Evolutionary conservation across 2,797 vertebrate species (phyloP).

Genomic region (Poecilia velifera): DNA sequence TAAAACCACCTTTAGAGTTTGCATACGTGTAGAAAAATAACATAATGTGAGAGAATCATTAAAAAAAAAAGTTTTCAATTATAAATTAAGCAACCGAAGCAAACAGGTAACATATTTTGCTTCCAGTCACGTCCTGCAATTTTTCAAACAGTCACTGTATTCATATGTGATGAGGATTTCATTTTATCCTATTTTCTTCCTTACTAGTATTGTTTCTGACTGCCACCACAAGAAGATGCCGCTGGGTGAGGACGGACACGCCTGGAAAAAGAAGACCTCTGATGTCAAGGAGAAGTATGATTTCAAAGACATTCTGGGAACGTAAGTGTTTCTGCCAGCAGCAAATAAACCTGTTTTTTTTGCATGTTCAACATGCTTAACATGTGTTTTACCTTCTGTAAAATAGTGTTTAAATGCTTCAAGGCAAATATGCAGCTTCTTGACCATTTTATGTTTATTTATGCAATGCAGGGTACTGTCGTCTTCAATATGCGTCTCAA

Average conservation of each 20-base stretch:
- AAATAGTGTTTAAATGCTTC: not conserved
- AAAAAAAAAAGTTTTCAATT: not conserved
- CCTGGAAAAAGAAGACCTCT: constrained; percentile 84
- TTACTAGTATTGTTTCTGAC: constrained; percentile 75
- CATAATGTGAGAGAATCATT: not conserved
- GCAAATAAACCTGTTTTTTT: constrained; percentile 7
- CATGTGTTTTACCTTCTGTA: constrained; percentile 16
- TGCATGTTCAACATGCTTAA: not conserved
- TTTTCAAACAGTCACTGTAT: not conserved
- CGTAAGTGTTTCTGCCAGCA: constrained; percentile 74
- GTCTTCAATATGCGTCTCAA: constrained; percentile 6
- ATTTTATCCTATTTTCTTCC: constrained; percentile 30
- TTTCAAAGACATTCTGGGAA: constrained; percentile 85
- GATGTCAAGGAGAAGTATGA: constrained; percentile 85
- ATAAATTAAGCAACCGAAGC: not conserved
- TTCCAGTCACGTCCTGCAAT: not conserved
- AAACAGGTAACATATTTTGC: not conserved
- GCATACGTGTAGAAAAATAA: no score
- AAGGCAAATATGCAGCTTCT: not conserved
- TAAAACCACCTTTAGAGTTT: not conserved
- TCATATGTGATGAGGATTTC: constrained; percentile 27
- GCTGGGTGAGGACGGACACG: constrained; percentile 81
- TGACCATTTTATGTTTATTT: not conserved
- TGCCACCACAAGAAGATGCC: constrained; percentile 83
- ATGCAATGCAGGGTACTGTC: not conserved